phyloP scores from a whole-genome alignment of 2,797 vertebrate species.

The Vespertilio murinus region DNA sequence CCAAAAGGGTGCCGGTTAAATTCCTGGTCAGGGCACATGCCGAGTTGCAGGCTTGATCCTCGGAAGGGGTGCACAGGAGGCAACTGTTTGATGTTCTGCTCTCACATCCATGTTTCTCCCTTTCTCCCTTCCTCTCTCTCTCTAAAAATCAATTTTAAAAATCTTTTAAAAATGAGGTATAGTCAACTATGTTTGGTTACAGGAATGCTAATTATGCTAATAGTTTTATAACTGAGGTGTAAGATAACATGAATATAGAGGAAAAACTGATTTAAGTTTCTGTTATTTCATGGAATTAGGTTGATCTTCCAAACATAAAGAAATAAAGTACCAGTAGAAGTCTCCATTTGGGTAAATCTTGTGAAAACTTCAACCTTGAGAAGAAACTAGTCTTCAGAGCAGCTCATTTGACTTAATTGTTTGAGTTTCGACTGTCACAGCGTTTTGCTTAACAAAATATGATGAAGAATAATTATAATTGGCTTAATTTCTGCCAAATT shows the following conservation, averaged over 20 bases:
- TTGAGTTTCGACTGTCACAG: neutral
- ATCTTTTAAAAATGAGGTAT: neutral
- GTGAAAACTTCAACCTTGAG: neutral
- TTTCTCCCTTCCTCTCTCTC: neutral
- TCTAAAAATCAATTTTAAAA: neutral
- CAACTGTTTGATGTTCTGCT: neutral
- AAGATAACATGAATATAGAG: neutral
- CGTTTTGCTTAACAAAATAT: slow-evolving; percentile 6
- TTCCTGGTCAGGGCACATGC: neutral
- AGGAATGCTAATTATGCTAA: neutral
- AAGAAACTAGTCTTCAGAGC: neutral
- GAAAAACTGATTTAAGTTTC: neutral
- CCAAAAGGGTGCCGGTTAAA: neutral
- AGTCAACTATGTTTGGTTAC: slow-evolving; percentile 4
- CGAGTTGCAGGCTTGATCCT: neutral
- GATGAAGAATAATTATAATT: neutral
- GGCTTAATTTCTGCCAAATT: slow-evolving; percentile 6
- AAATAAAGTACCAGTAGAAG: neutral
- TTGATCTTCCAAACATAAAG: neutral
- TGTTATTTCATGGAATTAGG: neutral
- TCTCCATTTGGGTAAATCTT: neutral
- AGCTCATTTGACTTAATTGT: neutral
- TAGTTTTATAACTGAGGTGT: neutral
- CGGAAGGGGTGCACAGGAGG: neutral
- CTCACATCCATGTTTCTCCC: too few relatives aligned